Percentiles rank a stretch among this genome's conserved stretches.
Evolutionary conservation across 2,888 invertebrate genomes (phyloP).

Genomic region (Invenusta paracnida): DNA sequence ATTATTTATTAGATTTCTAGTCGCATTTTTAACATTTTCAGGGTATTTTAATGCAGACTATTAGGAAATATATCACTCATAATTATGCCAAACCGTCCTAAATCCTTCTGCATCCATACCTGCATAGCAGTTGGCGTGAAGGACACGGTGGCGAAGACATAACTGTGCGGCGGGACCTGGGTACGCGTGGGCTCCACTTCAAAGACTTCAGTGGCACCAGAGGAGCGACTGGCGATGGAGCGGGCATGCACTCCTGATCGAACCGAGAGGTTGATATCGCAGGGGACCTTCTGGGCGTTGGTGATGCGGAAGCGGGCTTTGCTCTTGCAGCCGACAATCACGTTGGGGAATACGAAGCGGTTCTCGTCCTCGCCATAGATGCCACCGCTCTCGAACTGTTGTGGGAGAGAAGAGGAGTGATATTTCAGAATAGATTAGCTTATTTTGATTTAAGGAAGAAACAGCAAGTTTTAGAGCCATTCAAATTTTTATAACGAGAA

Average conservation of each 20-base stretch:
- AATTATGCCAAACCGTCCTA: too few species aligned
- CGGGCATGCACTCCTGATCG: background rate
- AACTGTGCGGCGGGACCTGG: slow-evolving; percentile 58
- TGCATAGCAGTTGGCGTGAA: slow-evolving; percentile 61
- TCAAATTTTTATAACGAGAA: too few species aligned
- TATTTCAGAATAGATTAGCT: too few species aligned
- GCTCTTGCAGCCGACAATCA: slow-evolving; percentile 58
- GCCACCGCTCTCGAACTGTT: slow-evolving; percentile 53
- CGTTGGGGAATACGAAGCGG: slow-evolving; percentile 60
- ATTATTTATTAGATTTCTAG: too few species aligned
- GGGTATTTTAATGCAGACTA: too few species aligned
- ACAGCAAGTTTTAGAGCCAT: too few species aligned
- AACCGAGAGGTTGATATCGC: slow-evolving; percentile 56
- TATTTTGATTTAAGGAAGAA: too few species aligned
- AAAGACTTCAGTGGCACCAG: slow-evolving; percentile 52
- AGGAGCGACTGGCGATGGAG: slow-evolving; percentile 32
- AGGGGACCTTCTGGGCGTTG: slow-evolving; percentile 59
- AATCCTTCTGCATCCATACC: too few species aligned
- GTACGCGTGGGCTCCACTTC: slow-evolving; percentile 57
- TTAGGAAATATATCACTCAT: too few species aligned
- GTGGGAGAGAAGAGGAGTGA: background rate
- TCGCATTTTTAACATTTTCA: too few species aligned
- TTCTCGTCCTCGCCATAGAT: slow-evolving; percentile 59
- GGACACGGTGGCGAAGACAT: slow-evolving; percentile 57
- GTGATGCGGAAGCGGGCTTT: slow-evolving; percentile 59